phyloP scores from a whole-genome alignment of 2,113 vertebrate species.

The Holacanthus passer region DNA sequence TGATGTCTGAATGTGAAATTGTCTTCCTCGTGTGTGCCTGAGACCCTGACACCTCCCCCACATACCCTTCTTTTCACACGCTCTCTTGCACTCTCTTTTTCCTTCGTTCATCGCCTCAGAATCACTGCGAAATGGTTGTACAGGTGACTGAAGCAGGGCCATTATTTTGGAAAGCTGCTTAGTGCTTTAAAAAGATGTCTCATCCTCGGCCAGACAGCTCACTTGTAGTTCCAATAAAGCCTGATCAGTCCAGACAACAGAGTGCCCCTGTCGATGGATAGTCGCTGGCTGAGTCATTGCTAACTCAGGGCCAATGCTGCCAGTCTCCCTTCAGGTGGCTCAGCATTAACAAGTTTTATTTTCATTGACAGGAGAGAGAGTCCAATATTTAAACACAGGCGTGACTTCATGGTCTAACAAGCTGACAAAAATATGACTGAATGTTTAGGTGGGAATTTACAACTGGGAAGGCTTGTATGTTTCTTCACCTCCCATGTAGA shows the following conservation, averaged over 20 bases:
- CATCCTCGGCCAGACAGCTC: constrained; percentile 35
- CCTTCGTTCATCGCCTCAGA: neutral
- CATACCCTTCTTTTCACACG: neutral
- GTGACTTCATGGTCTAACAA: constrained; percentile 6
- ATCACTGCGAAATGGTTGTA: constrained; percentile 20
- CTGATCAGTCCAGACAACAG: constrained; percentile 54
- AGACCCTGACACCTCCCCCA: neutral
- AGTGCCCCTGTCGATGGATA: constrained; percentile 17
- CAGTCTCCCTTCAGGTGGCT: constrained; percentile 20
- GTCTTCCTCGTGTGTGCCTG: constrained; percentile 39
- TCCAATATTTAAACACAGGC: constrained; percentile 12
- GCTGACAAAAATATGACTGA: neutral
- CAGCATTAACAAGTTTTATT: constrained; percentile 24
- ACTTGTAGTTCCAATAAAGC: constrained; percentile 41
- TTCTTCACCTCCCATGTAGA: neutral
- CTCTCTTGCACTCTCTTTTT: neutral
- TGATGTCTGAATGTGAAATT: constrained; percentile 74
- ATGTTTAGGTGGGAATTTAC: neutral
- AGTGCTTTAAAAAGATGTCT: constrained; percentile 49
- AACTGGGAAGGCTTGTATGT: neutral
- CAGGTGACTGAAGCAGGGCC: constrained; percentile 40
- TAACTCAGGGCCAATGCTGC: constrained; percentile 10
- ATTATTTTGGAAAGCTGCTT: constrained; percentile 56
- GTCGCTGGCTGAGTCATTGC: constrained; percentile 28
- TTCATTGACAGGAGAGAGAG: constrained; percentile 14